Base-by-base conservation (phyloP, 2,888 invertebrate species). In the Miltochrista miniata region DNA sequence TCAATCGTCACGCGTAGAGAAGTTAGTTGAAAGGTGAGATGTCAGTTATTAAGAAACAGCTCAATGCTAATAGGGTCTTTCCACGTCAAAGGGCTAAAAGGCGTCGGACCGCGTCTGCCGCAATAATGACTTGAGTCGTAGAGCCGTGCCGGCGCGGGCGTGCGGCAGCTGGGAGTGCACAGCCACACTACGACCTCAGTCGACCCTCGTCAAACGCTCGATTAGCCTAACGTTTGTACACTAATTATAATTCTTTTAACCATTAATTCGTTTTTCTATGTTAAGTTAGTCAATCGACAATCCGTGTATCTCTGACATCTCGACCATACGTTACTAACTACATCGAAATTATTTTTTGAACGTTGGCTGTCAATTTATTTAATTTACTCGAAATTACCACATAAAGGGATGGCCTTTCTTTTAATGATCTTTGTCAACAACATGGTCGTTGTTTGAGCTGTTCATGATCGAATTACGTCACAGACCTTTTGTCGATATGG, bases 201-300 rank as follows among this genome's bases (percentile, higher is more conserved):
- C 80, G 87, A 91, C 90, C 90, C 90, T 87, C 84, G 85, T 90
- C 90, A 90, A 86, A 81, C 79, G 83, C 81, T 87, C 87, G 87
- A 90, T 91, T 90, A 89, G 87, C 82, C 77, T 77, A 84, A 85
- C 84, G 74, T 77, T 76, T 77, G 73, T 79, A 80, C 78, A 81
- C 81, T 84, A 87, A 86, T 87, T 86, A 85, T 81, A 81, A 76
- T 79, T 78, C 81, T 74, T 71, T 43, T 35, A 75, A 74, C 67
- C 56, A 76, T 80, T 77, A 72, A 74, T 79, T 74, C 70, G 67
- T 67, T 69, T 68, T 72, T 72, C 68, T 72, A 75, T 74, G 73
- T 74, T 66, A 55, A 54, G 53, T 66, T 64, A 65, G 61, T 72
- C 66, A 62, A 77, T 76, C 64, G 75, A 74, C 68, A 71, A 77